Percentiles rank a stretch among this genome's conserved stretches.
These are phyloP conservation scores for Apamea sordens DNA, from an alignment of 2,888 invertebrate species.

Conservation along the genomic window DNA sequence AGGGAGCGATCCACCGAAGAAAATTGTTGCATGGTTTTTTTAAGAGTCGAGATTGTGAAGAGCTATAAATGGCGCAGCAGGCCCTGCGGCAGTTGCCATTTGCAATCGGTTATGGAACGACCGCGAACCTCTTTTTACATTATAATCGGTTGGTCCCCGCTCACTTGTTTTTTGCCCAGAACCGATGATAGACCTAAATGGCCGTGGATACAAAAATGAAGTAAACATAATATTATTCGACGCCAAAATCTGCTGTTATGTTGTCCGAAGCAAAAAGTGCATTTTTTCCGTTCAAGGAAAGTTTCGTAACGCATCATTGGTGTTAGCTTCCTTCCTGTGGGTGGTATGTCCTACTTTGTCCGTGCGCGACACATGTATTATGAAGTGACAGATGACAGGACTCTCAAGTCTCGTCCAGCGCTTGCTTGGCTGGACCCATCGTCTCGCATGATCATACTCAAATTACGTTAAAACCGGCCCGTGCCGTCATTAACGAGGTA, in stretches of 20 bases:
- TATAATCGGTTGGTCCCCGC: constrained; percentile 87
- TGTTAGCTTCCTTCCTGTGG: constrained; percentile 68
- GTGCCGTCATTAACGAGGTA: constrained; percentile 84
- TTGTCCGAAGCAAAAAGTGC: constrained; percentile 6
- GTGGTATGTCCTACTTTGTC: constrained; percentile 41
- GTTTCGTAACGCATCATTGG: constrained; percentile 48
- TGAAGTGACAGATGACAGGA: constrained; percentile 62
- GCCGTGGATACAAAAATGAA: constrained; percentile 77
- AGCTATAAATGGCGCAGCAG: constrained; percentile 87
- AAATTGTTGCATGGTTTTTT: constrained; percentile 86
- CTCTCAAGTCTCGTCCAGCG: constrained; percentile 62
- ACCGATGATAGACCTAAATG: constrained; percentile 79
- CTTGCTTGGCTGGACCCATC: constrained; percentile 56
- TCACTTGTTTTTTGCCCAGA: constrained; percentile 83
- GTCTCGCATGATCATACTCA: constrained; percentile 70
- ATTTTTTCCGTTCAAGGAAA: constrained; percentile 21
- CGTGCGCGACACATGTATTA: constrained; percentile 43
- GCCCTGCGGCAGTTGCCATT: constrained; percentile 89
- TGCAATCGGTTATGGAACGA: constrained; percentile 90
- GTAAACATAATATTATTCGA: constrained; percentile 68
- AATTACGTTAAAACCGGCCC: constrained; percentile 79
- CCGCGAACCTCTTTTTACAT: constrained; percentile 88
- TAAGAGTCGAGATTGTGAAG: constrained; percentile 86
- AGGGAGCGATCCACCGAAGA: constrained; percentile 81
- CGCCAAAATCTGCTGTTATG: constrained; percentile 47